Conservation (phyloP, 2,888 invertebrate genomes). For the Ectemnius lituratus region DNA sequence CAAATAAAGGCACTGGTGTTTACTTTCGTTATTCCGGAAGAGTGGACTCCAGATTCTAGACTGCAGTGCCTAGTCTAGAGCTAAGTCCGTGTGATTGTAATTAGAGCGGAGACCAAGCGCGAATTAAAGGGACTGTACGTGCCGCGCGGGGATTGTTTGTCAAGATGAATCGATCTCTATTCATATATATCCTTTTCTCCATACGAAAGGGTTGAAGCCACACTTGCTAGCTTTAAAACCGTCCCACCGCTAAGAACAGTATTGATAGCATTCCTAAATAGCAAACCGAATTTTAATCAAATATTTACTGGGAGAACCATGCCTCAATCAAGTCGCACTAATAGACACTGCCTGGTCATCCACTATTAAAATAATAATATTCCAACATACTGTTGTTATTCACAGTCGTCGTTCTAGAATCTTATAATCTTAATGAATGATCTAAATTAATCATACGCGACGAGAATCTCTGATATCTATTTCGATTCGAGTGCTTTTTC, state of each 20-base stretch:
- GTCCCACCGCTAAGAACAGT: neutral
- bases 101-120: conserved; percentile 2
- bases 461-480: too few species aligned
- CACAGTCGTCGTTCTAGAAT: too few species aligned
- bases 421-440: too few species aligned
- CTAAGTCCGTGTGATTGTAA: neutral
- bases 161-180: neutral
- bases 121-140: neutral
- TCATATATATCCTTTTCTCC: too few species aligned
- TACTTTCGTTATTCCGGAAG: too few species aligned
- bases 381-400: too few species aligned
- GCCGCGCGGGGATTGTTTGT: neutral
- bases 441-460: too few species aligned
- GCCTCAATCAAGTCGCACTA: neutral
- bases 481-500: too few species aligned
- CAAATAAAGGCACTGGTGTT: too few species aligned
- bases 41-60: too few species aligned
- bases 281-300: neutral
- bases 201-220: neutral
- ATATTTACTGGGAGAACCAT: neutral
- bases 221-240: neutral
- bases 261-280: neutral
- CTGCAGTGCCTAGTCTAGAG: too few species aligned
- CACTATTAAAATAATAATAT: neutral
- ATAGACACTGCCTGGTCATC: neutral